phyloP scores from a whole-genome alignment of 2,113 vertebrate species.

The Percopsis transmontana region DNA sequence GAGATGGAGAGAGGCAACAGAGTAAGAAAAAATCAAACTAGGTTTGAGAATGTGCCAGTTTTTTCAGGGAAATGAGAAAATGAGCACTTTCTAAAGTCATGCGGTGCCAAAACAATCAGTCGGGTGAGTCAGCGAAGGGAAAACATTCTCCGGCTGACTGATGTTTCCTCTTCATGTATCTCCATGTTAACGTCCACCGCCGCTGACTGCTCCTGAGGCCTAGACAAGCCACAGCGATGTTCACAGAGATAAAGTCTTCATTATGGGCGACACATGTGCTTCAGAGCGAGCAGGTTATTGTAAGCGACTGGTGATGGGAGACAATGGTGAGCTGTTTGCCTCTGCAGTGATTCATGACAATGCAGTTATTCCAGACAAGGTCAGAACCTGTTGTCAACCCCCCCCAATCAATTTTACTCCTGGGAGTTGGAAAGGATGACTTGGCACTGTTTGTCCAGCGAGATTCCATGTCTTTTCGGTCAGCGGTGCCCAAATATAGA shows the following conservation, averaged over 20 bases:
- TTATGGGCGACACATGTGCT: neutral
- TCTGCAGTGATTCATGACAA: constrained; percentile 38
- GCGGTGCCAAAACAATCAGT: constrained; percentile 63
- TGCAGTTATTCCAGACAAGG: constrained; percentile 31
- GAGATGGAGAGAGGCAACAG: constrained; percentile 4
- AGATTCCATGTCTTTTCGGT: constrained; percentile 16
- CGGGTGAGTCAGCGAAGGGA: constrained; percentile 52
- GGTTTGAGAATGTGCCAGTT: constrained; percentile 6
- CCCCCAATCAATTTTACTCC: constrained; percentile 48
- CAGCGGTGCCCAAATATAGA: constrained; percentile 2
- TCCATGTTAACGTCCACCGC: constrained; percentile 56
- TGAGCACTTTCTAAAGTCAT: constrained; percentile 13
- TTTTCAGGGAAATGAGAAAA: constrained; percentile 33
- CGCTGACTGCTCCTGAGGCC: constrained; percentile 37
- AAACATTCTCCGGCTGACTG: constrained; percentile 64
- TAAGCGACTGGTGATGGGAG: neutral
- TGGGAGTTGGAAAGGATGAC: constrained; percentile 4
- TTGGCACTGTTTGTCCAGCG: constrained; percentile 24
- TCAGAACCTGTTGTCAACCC: constrained; percentile 20
- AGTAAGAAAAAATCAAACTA: constrained; percentile 14
- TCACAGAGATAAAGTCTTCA: constrained; percentile 35
- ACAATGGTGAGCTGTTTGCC: constrained; percentile 10
- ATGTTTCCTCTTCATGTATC: constrained; percentile 68
- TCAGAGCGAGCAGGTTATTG: neutral
- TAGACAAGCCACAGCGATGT: constrained; percentile 50